Evolutionary conservation across 2,888 invertebrate species (phyloP).

Genomic region (Balanococcus diminutus): DNA sequence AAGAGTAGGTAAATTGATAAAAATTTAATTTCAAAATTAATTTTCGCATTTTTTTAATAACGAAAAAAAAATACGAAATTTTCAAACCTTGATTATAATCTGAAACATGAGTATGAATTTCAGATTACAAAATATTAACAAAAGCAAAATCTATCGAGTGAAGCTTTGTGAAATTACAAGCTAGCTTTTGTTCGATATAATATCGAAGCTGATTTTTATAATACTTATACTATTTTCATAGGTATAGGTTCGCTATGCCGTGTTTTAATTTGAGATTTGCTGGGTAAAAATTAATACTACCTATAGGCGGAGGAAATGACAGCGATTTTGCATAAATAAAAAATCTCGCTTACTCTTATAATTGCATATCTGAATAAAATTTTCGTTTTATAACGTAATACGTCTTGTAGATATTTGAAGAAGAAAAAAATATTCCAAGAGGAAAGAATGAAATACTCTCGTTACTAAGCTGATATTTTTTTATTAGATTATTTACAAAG

Average conservation of each 20-base stretch:
- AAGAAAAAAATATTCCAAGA: not conserved
- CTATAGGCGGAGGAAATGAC: not conserved
- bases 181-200: not conserved
- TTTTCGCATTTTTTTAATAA: no score
- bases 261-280: not conserved
- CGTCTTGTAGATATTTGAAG: no score
- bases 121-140: not conserved
- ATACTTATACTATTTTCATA: not conserved
- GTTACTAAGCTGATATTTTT: slow-evolving; percentile 19
- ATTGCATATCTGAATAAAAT: not conserved
- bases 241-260: not conserved
- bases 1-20: no score
- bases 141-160: not conserved
- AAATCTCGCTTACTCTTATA: not conserved
- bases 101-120: not conserved
- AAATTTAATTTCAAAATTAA: no score
- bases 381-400: not conserved
- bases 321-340: not conserved
- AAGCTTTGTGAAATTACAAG: slow-evolving; percentile 18
- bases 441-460: not conserved
- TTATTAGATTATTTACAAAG: slow-evolving; percentile 34
- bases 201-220: not conserved
- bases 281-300: no score
- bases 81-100: no score
- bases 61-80: not conserved